These are phyloP conservation scores for Drosophila parthenogenetica DNA, from an alignment of 2,888 invertebrate species.

Conservation along the genomic window DNA sequence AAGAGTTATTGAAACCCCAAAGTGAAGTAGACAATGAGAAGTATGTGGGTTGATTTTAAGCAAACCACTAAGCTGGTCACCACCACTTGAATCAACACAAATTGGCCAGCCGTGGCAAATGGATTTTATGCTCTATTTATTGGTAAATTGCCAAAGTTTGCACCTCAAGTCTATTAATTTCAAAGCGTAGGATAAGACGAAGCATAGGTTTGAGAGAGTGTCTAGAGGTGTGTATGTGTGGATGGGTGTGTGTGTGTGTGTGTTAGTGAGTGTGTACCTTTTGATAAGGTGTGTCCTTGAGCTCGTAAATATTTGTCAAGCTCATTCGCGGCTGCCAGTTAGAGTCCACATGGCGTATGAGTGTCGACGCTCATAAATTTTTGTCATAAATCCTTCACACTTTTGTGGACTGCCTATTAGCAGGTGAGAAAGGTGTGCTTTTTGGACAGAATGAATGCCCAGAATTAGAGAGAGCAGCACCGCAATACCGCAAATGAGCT, in stretches of 20 bases:
- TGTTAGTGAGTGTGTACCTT: neutral
- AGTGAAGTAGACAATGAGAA: conserved; percentile 9
- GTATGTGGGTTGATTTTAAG: conserved; percentile 10
- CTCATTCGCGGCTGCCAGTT: conserved; percentile 42
- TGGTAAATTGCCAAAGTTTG: conserved; percentile 56
- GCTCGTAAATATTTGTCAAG: conserved; percentile 67
- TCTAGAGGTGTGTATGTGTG: conserved; percentile 1
- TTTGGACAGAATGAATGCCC: neutral
- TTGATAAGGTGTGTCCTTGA: conserved; percentile 54
- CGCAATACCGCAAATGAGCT: conserved; percentile 65
- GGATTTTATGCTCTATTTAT: conserved; percentile 54
- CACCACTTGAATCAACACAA: conserved; percentile 21
- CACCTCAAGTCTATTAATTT: conserved; percentile 48
- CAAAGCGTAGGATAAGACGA: conserved; percentile 2
- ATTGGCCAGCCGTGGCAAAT: conserved; percentile 49
- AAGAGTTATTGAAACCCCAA: conserved; percentile 25
- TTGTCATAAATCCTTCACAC: conserved; percentile 63
- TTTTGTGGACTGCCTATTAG: conserved; percentile 26
- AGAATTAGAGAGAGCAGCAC: neutral
- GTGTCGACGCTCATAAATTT: conserved; percentile 59
- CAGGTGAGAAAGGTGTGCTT: conserved; percentile 20
- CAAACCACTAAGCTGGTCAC: conserved; percentile 35
- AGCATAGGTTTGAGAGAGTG: neutral
- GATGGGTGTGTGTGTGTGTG: no score
- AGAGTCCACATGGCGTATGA: conserved; percentile 57